Evolutionary conservation across 2,797 vertebrate species (phyloP), one percentile per base, ranked within the genome.

Genomic region (Spinus pinus): DNA sequence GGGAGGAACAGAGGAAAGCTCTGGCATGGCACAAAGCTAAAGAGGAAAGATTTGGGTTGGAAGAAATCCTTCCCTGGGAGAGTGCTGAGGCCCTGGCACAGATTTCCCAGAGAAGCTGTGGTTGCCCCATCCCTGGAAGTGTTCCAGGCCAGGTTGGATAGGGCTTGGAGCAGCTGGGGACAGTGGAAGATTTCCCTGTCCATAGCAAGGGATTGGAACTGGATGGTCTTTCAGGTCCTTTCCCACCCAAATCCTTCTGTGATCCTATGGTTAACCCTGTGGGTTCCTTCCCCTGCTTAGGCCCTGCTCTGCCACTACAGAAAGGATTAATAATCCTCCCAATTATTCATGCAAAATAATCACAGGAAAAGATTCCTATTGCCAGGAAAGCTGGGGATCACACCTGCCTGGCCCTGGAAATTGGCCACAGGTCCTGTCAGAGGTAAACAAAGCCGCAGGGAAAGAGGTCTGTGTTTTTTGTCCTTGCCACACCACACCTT

Each of bases 221-320:
- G 28, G 28, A 19, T 50, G 28, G 4, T 18, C n/a, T 64, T 75
- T 44, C 25, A 75, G 24, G 56, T n/a, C 25, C 10, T 35, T 51
- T 51, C 21, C 21, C 8, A 39, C 24, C 21, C n/a, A 82, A 64
- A 82, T 23, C 17, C 44, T 41, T 27, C 46, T 44, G 49, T 30
- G 37, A 82, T 25, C 56, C 31, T 4, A 0, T 17, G 12, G 19
- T 66, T n/a, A 33, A 65, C 33, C 17, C 1, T 4, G 17, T 2
- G 70, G 10, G 17, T 28, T 70, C 17, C 31, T 83, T 25, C 16
- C 39, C 17, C 51, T 47, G 37, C 50, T 74, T 23, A 9, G 15
- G 9, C 14, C 30, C 70, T 44, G 24, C 5, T 47, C 33, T 10
- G 61, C 19, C 28, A 7, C 20, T 20, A 5, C 10, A 53, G 30